phyloP scores from a whole-genome alignment of 2,113 vertebrate genomes.

The Sapajus apella region DNA sequence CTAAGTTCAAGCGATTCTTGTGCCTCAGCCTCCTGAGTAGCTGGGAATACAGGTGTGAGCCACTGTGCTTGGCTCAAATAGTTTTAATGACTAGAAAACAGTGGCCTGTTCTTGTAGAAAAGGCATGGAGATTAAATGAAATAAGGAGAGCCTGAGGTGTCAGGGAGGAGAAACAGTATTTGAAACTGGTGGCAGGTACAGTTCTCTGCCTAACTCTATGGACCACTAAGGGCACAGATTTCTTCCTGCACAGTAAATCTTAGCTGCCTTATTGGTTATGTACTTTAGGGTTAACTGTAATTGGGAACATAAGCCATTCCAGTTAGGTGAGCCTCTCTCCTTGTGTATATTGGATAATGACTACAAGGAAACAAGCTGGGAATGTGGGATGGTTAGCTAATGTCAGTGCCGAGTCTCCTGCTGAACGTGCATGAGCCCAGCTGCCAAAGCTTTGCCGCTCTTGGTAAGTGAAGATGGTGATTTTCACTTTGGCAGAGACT shows the following conservation, averaged over 20 bases:
- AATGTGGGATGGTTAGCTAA: background rate
- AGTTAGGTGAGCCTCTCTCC: background rate
- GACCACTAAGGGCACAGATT: background rate
- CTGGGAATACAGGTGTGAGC: no score
- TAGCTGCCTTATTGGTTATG: background rate
- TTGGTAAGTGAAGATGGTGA: background rate
- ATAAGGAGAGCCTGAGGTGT: background rate
- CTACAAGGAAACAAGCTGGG: background rate
- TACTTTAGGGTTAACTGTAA: background rate
- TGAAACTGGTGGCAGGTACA: background rate
- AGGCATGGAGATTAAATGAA: background rate
- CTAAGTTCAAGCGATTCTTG: no score
- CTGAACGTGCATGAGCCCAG: background rate
- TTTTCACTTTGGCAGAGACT: background rate
- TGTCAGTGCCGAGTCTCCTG: background rate
- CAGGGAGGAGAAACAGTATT: background rate
- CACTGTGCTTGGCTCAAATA: background rate
- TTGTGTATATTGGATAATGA: constrained; percentile 14
- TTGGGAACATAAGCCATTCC: background rate
- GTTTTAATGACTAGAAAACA: background rate
- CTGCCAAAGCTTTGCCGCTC: background rate
- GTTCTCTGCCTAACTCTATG: background rate
- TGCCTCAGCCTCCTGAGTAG: no score
- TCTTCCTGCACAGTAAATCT: background rate
- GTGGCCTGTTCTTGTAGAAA: background rate